These are phyloP conservation scores for Pristionchus mayeri DNA, from an alignment of 2,888 invertebrate species.

Conservation along the genomic window DNA sequence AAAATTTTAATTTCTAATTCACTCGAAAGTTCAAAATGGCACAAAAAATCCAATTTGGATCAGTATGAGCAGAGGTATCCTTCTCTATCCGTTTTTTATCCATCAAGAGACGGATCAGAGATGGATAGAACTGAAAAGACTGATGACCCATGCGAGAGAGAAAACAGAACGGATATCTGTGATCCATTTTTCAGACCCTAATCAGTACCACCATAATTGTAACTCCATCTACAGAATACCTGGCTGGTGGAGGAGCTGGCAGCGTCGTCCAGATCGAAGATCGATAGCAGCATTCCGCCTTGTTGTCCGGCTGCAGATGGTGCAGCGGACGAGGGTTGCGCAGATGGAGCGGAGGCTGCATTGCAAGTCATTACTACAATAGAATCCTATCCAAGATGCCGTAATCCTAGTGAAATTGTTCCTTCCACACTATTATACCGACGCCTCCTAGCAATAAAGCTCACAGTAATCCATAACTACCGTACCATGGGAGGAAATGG, in stretches of 20 bases:
- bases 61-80: background rate
- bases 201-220: background rate
- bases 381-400: background rate
- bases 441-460: no score
- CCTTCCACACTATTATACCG: background rate
- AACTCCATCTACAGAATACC: background rate
- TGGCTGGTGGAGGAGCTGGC: background rate
- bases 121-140: no score
- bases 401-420: background rate
- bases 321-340: background rate
- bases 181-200: no score
- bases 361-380: background rate
- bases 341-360: background rate
- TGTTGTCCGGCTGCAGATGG: background rate
- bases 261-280: slow-evolving; percentile 19
- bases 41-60: background rate
- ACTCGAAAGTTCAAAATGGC: no score
- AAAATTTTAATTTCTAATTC: no score
- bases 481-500: background rate
- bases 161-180: no score
- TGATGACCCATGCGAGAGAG: background rate
- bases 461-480: background rate
- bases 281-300: slow-evolving; percentile 13
- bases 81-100: background rate
- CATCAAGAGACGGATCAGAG: no score